Conservation (phyloP, 2,113 vertebrate genomes). For the Poecilia latipinna region DNA sequence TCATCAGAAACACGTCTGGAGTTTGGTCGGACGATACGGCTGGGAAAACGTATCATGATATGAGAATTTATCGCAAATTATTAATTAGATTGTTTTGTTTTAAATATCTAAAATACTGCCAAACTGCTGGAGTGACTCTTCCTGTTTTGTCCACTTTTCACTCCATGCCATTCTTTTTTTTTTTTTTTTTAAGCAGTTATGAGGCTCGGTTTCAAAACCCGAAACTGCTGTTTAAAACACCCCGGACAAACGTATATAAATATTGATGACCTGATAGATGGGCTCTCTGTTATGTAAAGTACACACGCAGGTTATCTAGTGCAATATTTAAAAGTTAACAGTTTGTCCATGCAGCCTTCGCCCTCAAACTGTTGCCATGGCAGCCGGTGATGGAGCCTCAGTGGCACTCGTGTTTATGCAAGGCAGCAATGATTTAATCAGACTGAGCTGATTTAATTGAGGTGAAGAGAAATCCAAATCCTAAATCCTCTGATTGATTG, state of each 20-base stretch:
- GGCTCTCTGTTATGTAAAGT: not conserved
- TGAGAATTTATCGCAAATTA: too few species aligned
- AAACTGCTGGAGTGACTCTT: too few species aligned
- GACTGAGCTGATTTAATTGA: constrained; percentile 72
- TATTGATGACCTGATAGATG: not conserved
- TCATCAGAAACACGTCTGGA: too few species aligned
- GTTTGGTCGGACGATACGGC: too few species aligned
- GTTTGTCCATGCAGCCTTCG: constrained; percentile 30
- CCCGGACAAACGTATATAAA: not conserved
- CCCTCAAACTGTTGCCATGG: constrained; percentile 28
- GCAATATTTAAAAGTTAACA: constrained; percentile 32
- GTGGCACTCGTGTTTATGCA: constrained; percentile 38
- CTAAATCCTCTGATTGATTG: constrained; percentile 65
- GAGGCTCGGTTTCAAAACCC: not conserved
- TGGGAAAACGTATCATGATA: too few species aligned
- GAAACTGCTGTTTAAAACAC: not conserved
- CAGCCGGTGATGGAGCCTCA: constrained; percentile 51
- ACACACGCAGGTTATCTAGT: constrained; percentile 10
- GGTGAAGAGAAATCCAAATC: constrained; percentile 33
- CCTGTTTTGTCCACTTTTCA: too few species aligned
- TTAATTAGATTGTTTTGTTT: too few species aligned
- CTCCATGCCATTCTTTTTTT: too few species aligned
- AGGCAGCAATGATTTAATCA: constrained; percentile 57
- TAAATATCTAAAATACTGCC: too few species aligned
- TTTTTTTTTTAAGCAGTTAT: not conserved